Base-by-base conservation (phyloP, 1,140 invertebrate genomes). In the Cydia amplana region DNA sequence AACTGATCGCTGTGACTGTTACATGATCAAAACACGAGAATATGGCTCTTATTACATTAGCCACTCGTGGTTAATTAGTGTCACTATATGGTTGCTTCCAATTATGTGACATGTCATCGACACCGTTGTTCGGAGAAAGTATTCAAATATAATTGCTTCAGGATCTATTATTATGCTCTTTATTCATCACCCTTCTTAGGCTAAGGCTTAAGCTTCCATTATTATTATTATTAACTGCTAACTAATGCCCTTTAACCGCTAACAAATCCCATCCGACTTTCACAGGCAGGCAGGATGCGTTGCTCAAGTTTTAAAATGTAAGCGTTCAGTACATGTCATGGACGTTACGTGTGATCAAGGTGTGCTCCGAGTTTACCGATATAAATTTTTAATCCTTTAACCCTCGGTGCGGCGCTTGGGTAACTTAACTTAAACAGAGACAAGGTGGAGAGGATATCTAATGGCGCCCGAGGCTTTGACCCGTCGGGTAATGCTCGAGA, bases 401-500 rank as follows among this genome's bases (percentile, higher is more conserved):
- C 51, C 51, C n/a, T n/a, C 51, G 32, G 32, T 51, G 16, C 12
- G 40, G n/a, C 51, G 51, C 51, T 18, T 55, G 20, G n/a, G 51
- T 55, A 7, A n/a, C 14, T 49, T 4, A 49, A n/a, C 46, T 16
- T 49, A 16, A 49, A 49, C 46, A 16, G 10, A 46, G n/a, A 55
- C 7, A 18, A 18, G 0, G 7, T 55, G 51, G 51, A 55, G 51
- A 18, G n/a, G n/a, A 55, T 18, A 18, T 18, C 16, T 18, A 55
- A 67, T 36, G 28, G 23, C 64, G 43, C 43, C 1, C 43, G 12
- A 46, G 14, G 43, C 43, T 67, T 32, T 32, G 64, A 32, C 3
- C 23, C 64, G 64, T 4, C 64, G 51, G 10, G 51, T 67, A 67
- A 67, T 67, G 64, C 28, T 67, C 28, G 64, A 67, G 63, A 65